Conservation (phyloP, 2,113 vertebrate genomes). For the Nesoenas mayeri region DNA sequence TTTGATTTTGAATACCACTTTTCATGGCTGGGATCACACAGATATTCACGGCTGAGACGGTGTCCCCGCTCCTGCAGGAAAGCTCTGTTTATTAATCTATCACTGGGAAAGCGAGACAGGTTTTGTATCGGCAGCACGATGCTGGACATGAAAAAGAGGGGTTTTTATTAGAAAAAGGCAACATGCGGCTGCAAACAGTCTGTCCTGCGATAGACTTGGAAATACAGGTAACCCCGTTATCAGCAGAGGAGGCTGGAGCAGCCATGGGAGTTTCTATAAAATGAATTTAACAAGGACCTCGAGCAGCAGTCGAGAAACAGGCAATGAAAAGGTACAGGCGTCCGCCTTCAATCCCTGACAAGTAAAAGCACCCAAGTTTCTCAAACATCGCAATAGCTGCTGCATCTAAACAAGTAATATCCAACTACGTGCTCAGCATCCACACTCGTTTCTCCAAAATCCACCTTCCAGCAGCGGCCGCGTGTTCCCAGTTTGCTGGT, state of each 20-base stretch:
- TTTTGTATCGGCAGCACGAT: not conserved
- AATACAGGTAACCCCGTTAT: not conserved
- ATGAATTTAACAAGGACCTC: not conserved
- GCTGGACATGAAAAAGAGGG: not conserved
- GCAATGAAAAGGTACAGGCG: not conserved
- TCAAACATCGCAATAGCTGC: not conserved
- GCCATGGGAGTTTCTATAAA: not conserved
- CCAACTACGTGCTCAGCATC: not conserved
- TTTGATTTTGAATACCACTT: not conserved
- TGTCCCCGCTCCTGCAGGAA: not conserved
- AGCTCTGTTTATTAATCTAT: not conserved
- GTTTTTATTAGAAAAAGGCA: not conserved
- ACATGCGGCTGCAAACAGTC: not conserved
- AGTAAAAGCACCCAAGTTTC: not conserved
- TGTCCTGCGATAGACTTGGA: not conserved
- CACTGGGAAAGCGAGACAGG: not conserved
- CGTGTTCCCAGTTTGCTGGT: not conserved
- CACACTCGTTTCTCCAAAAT: not conserved
- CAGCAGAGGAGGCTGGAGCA: not conserved
- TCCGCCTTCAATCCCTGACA: not conserved
- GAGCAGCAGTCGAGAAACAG: not conserved
- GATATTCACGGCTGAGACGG: constrained; percentile 26
- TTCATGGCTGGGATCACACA: not conserved
- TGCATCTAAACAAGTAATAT: not conserved
- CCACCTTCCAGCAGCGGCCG: not conserved